Percentiles rank a stretch among this genome's conserved stretches.
phyloP scores from a whole-genome alignment of 2,797 vertebrate species.

The Glyptemys insculpta region DNA sequence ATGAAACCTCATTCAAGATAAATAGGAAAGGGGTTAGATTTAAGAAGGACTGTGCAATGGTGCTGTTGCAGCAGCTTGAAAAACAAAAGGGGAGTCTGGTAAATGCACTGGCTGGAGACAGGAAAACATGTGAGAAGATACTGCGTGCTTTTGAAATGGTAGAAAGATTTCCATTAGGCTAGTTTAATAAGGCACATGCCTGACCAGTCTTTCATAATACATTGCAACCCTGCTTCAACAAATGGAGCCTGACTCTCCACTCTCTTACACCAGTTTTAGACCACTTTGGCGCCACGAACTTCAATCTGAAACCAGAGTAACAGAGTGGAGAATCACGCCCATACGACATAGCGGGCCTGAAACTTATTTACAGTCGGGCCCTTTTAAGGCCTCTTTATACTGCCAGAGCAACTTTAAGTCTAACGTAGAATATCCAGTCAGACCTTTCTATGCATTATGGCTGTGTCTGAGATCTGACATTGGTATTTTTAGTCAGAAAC shows the following conservation, averaged over 20 bases:
- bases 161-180: background rate
- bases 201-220: background rate
- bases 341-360: background rate
- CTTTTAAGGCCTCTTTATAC: background rate
- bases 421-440: background rate
- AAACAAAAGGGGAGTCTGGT: slow-evolving; percentile 70
- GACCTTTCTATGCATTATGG: background rate
- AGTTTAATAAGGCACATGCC: background rate
- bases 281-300: background rate
- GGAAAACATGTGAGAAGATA: background rate
- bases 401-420: background rate
- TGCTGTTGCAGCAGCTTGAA: slow-evolving; percentile 64
- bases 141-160: background rate
- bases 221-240: background rate
- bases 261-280: background rate
- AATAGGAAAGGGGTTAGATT: slow-evolving; percentile 57
- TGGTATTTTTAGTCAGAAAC: background rate
- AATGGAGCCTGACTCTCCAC: background rate
- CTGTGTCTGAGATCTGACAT: background rate
- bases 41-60: slow-evolving; percentile 72
- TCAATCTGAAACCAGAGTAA: fast-evolving
- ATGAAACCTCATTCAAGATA: slow-evolving; percentile 58
- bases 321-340: background rate
- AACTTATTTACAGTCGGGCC: background rate
- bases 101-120: slow-evolving; percentile 60